A percentile compares a stretch with the other conserved stretches of the same genome.
These are phyloP conservation scores for Caloenas nicobarica DNA, from an alignment of 2,113 vertebrate species.

Conservation along the genomic window DNA sequence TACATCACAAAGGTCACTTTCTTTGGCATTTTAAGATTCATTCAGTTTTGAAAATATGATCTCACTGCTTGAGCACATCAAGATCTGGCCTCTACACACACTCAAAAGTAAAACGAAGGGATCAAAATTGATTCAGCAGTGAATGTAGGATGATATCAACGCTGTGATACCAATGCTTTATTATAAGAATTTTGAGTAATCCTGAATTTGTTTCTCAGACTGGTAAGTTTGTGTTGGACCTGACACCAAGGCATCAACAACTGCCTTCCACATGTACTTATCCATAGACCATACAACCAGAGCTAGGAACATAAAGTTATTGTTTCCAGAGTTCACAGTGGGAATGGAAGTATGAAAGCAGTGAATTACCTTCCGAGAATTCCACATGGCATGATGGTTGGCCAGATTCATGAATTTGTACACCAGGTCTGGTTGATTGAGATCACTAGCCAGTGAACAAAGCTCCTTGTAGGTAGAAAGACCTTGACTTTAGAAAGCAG, in stretches of 20 bases:
- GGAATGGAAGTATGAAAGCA: neutral
- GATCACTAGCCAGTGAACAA: slow-evolving; percentile 95
- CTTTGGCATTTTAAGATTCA: neutral
- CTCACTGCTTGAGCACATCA: neutral
- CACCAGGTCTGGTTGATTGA: slow-evolving; percentile 96
- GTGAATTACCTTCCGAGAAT: slow-evolving; percentile 91
- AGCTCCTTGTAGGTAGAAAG: slow-evolving; percentile 98
- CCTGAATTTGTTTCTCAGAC: neutral
- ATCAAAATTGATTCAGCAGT: neutral
- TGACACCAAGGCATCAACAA: neutral
- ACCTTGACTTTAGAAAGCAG: slow-evolving; percentile 82
- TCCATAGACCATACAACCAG: neutral
- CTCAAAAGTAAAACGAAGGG: neutral
- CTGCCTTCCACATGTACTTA: neutral
- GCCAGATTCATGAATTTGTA: slow-evolving; percentile 99
- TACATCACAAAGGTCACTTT: neutral
- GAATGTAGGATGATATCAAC: neutral
- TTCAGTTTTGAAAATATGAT: neutral
- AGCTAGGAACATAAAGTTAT: neutral
- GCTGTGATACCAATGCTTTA: neutral
- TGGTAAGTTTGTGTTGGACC: neutral
- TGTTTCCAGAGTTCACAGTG: neutral
- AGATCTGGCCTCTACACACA: neutral
- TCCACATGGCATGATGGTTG: slow-evolving; percentile 99
- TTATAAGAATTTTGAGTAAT: neutral